Conservation (phyloP, 2,888 invertebrate genomes). For the Stenotaenia linearis region DNA sequence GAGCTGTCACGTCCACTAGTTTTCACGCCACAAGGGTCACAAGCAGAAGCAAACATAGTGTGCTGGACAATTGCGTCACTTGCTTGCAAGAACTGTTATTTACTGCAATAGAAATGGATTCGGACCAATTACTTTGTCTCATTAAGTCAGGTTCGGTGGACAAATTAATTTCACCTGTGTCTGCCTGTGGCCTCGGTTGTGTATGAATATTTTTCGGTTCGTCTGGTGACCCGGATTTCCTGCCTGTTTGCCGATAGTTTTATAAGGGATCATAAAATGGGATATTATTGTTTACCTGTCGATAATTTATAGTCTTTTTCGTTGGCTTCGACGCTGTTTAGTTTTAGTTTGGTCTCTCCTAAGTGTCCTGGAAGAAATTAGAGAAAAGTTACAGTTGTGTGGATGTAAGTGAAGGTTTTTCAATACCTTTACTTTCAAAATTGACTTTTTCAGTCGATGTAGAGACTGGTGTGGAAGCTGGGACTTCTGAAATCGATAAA, state of each 20-base stretch:
- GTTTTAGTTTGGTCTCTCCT: slow-evolving; percentile 3
- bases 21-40: background rate
- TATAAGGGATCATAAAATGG: background rate
- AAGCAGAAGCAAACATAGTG: background rate
- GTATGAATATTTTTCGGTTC: background rate
- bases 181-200: background rate
- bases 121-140: background rate
- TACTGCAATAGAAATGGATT: background rate
- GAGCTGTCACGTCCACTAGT: background rate
- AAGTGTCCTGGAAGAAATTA: background rate
- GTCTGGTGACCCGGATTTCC: background rate
- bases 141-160: background rate
- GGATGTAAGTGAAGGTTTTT: background rate
- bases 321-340: background rate
- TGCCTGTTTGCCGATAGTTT: background rate
- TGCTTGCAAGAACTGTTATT: background rate
- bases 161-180: background rate
- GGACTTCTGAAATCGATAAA: background rate
- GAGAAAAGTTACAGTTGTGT: background rate
- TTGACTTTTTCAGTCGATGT: background rate
- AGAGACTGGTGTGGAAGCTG: background rate
- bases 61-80: background rate
- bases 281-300: background rate
- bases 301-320: background rate
- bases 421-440: slow-evolving; percentile 14